phyloP scores from a whole-genome alignment of 2,888 invertebrate genomes.

The Cephus runcator region DNA sequence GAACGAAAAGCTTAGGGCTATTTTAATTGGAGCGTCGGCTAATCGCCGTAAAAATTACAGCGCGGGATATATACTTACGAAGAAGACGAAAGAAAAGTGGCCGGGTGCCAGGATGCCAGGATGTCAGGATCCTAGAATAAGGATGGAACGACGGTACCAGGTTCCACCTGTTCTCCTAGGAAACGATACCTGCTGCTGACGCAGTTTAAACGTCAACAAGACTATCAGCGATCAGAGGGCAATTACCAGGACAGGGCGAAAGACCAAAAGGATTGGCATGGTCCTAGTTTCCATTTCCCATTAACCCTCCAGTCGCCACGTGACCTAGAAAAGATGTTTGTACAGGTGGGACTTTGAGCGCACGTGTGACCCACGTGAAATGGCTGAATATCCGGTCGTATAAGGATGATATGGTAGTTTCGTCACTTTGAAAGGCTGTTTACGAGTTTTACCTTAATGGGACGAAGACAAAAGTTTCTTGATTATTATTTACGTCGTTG shows the following conservation, averaged over 20 bases:
- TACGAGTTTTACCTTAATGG: too few species aligned
- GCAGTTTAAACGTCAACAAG: not conserved
- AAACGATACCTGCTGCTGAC: not conserved
- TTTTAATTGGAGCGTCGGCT: not conserved
- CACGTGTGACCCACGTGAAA: too few species aligned
- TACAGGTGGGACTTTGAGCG: too few species aligned
- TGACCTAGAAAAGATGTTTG: conserved; percentile 1
- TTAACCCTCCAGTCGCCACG: conserved; percentile 1
- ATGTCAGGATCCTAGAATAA: too few species aligned
- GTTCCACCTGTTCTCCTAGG: not conserved
- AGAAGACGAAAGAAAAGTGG: too few species aligned
- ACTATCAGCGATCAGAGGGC: not conserved
- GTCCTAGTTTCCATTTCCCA: not conserved
- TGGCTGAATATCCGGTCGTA: too few species aligned
- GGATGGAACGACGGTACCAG: not conserved
- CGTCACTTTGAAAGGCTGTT: too few species aligned
- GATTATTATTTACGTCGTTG: not conserved
- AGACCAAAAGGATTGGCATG: not conserved
- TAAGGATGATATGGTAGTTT: too few species aligned
- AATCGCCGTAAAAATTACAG: not conserved
- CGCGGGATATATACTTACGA: too few species aligned
- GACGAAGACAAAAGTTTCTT: too few species aligned
- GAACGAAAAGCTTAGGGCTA: not conserved
- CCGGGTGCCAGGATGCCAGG: too few species aligned
- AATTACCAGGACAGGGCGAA: not conserved